Percentiles rank a stretch among this genome's conserved stretches.
Conservation (phyloP, 1,140 invertebrate species). For the Drosophila tsacasi region DNA sequence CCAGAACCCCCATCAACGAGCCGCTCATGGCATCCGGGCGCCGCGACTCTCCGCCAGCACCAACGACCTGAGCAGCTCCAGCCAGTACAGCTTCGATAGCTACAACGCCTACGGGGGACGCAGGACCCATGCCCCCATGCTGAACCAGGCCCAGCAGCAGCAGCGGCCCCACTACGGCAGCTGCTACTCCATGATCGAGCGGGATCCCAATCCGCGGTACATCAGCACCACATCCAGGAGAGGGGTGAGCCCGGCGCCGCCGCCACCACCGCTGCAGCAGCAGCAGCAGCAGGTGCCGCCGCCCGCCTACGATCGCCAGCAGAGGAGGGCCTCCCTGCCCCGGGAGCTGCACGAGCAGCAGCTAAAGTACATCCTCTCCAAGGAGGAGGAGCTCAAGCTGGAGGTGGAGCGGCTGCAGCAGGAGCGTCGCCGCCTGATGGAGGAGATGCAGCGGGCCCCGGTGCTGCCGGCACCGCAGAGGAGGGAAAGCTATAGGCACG, state of each 20-base stretch:
- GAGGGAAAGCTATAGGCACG: conserved; percentile 63
- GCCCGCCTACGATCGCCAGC: conserved; percentile 79
- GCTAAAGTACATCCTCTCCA: conserved; percentile 89
- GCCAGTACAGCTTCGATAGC: conserved; percentile 59
- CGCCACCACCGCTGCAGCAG: conserved; percentile 75
- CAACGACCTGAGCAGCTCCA: conserved; percentile 66
- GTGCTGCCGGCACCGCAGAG: conserved; percentile 57
- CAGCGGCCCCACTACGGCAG: conserved; percentile 75
- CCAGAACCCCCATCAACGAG: conserved; percentile 11
- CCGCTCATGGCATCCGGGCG: conserved; percentile 66
- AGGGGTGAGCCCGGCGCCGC: conserved; percentile 86
- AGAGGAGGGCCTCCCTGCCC: conserved; percentile 87
- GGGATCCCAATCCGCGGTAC: conserved; percentile 85
- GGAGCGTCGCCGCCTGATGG: conserved; percentile 85
- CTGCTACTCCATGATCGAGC: conserved; percentile 85
- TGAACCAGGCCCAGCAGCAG: conserved; percentile 63
- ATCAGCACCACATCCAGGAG: conserved; percentile 85
- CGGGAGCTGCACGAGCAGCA: conserved; percentile 89
- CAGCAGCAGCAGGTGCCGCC: conserved; percentile 49
- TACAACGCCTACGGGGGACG: conserved; percentile 70
- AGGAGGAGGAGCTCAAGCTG: conserved; percentile 88
- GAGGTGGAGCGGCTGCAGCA: conserved; percentile 87
- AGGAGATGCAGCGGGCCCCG: conserved; percentile 81
- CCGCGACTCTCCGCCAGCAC: conserved; percentile 75
- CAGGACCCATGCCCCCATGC: conserved; percentile 70